Evolutionary conservation across 2,797 vertebrate species (phyloP).

Genomic region (Margarornis squamiger): DNA sequence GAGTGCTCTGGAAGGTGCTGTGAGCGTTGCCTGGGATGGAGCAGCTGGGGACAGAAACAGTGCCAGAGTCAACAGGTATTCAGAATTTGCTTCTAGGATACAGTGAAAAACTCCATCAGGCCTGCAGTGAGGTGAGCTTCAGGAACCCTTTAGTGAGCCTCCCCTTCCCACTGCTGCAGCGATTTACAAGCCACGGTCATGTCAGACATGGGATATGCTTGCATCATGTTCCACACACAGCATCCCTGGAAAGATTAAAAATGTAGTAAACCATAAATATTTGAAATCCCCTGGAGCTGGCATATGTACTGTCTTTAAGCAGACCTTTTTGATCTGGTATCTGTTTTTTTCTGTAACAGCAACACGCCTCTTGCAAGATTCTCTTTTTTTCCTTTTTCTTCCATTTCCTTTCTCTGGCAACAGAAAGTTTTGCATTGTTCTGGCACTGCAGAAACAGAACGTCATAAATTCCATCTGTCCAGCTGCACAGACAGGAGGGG

Average conservation of each 20-base stretch:
- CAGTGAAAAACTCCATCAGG: not conserved
- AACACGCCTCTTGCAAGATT: not conserved
- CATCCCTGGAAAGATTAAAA: conserved; percentile 76
- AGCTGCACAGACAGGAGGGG: not conserved
- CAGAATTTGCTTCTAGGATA: not conserved
- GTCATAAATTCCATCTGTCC: not conserved
- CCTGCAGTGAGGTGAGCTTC: not conserved
- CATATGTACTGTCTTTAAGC: conserved; percentile 76
- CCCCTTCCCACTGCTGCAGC: not conserved
- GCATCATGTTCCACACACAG: conserved; percentile 18
- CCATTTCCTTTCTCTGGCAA: not conserved
- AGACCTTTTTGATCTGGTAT: conserved; percentile 77
- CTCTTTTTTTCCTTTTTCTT: not conserved
- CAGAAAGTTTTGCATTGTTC: not conserved
- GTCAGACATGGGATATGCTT: not conserved
- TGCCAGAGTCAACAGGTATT: not conserved
- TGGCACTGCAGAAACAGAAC: not conserved
- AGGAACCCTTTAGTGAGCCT: not conserved
- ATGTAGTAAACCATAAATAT: conserved; percentile 82
- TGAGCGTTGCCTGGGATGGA: not conserved
- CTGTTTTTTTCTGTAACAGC: conserved; percentile 60
- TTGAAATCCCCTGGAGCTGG: conserved; percentile 78
- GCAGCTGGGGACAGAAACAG: not conserved
- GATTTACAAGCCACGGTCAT: not conserved
- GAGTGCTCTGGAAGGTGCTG: fast-evolving